These are phyloP conservation scores for Dusona sp. DNA, from an alignment of 2,888 invertebrate species.

Conservation along the genomic window DNA sequence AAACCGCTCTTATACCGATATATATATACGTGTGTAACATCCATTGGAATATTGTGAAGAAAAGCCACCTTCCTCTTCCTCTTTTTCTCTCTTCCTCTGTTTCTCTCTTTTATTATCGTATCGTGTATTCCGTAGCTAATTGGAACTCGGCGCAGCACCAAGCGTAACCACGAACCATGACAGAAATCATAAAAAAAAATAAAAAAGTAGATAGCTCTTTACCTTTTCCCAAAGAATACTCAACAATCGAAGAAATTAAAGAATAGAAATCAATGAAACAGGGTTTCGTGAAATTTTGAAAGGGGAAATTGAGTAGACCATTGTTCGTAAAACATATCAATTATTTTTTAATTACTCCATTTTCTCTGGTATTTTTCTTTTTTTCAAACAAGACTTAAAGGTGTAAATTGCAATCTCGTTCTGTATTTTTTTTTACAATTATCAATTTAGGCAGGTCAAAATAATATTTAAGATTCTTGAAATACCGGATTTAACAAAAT, in stretches of 20 bases:
- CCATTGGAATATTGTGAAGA: slow-evolving; percentile 23
- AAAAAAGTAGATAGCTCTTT: slow-evolving; percentile 26
- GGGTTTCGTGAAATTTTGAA: not conserved
- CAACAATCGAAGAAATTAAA: slow-evolving; percentile 35
- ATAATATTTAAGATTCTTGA: no score
- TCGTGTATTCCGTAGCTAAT: slow-evolving; percentile 72
- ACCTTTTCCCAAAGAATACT: slow-evolving; percentile 16
- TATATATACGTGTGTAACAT: not conserved
- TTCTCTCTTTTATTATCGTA: slow-evolving; percentile 67
- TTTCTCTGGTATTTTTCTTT: not conserved
- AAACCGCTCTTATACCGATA: not conserved
- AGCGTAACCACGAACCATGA: slow-evolving; percentile 53
- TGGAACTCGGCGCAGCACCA: slow-evolving; percentile 50
- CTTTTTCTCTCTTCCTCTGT: slow-evolving; percentile 73
- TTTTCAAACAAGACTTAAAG: not conserved
- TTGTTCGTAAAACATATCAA: not conserved
- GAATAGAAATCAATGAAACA: slow-evolving; percentile 13
- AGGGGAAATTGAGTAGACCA: not conserved
- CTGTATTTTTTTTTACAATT: not conserved
- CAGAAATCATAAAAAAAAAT: slow-evolving; percentile 50
- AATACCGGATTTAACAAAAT: no score
- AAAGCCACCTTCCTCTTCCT: slow-evolving; percentile 66
- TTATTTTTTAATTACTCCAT: not conserved
- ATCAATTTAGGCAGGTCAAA: not conserved
- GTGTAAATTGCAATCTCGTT: not conserved